These are phyloP conservation scores for Nannoperca obscura DNA, from an alignment of 2,797 vertebrate species.

Conservation along the genomic window DNA sequence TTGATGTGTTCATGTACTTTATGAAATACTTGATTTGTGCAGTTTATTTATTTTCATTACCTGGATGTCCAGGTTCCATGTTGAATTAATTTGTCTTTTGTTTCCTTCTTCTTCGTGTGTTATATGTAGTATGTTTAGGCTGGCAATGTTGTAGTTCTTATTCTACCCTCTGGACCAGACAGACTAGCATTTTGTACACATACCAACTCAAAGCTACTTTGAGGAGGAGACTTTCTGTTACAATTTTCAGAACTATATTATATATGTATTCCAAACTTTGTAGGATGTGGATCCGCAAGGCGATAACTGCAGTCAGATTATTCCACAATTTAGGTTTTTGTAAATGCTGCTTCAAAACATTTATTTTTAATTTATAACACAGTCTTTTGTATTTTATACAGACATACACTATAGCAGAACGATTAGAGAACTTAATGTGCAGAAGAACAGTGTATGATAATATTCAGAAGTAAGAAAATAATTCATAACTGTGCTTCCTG, in stretches of 20 bases:
- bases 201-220: background rate
- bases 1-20: background rate
- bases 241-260: background rate
- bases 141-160: background rate
- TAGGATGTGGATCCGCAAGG: background rate
- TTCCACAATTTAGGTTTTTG: slow-evolving; percentile 21
- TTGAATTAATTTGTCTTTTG: background rate
- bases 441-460: slow-evolving; percentile 65
- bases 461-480: slow-evolving; percentile 66
- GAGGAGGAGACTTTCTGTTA: background rate
- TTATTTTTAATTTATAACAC: slow-evolving; percentile 82
- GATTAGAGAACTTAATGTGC: slow-evolving; percentile 59
- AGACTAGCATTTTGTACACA: background rate
- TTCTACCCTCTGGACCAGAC: background rate
- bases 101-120: background rate
- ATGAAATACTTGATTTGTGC: too few relatives aligned
- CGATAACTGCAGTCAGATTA: background rate
- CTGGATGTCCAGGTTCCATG: background rate
- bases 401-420: slow-evolving; percentile 73
- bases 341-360: slow-evolving; percentile 87
- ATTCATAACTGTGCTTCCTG: slow-evolving; percentile 52
- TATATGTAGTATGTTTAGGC: background rate
- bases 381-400: slow-evolving; percentile 73
- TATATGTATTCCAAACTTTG: background rate
- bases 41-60: background rate